These are phyloP conservation scores for Ptychobarbus kaznakovi DNA, from an alignment of 2,797 vertebrate genomes.

Conservation along the genomic window DNA sequence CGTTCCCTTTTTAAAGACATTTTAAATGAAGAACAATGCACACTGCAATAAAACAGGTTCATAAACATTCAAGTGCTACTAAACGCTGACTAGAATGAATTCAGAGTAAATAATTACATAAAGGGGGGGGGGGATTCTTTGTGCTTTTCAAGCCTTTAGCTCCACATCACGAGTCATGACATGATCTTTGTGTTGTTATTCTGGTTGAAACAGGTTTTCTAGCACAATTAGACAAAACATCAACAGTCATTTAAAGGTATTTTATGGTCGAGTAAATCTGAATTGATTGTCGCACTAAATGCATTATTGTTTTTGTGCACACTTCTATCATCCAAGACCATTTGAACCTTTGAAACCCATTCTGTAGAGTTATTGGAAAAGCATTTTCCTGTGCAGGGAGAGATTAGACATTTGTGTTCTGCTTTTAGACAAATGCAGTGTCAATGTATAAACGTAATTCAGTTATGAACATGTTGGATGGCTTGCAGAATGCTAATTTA, in stretches of 20 bases:
- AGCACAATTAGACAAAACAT: conserved; percentile 17
- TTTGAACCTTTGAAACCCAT: background rate
- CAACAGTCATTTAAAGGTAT: conserved; percentile 19
- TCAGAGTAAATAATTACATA: background rate
- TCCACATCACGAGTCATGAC: background rate
- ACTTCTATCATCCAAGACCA: background rate
- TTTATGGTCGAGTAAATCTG: conserved; percentile 6
- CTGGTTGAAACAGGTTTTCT: background rate
- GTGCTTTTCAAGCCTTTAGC: conserved; percentile 26
- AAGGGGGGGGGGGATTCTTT: background rate
- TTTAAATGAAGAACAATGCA: conserved; percentile 35
- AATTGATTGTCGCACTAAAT: conserved; percentile 40
- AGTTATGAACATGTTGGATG: conserved; percentile 18
- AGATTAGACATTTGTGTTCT: conserved; percentile 7
- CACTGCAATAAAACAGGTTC: conserved; percentile 38
- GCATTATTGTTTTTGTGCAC: conserved; percentile 10
- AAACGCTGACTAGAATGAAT: conserved; percentile 14
- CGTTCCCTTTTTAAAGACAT: conserved; percentile 54
- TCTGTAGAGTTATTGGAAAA: background rate
- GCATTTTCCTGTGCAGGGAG: background rate
- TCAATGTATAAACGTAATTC: background rate
- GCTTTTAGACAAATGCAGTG: conserved; percentile 21
- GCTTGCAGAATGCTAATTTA: background rate
- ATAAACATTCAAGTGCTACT: conserved; percentile 58
- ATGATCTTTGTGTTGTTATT: background rate